Base-by-base conservation (phyloP, 2,888 invertebrate genomes). In the Parnassius apollo region DNA sequence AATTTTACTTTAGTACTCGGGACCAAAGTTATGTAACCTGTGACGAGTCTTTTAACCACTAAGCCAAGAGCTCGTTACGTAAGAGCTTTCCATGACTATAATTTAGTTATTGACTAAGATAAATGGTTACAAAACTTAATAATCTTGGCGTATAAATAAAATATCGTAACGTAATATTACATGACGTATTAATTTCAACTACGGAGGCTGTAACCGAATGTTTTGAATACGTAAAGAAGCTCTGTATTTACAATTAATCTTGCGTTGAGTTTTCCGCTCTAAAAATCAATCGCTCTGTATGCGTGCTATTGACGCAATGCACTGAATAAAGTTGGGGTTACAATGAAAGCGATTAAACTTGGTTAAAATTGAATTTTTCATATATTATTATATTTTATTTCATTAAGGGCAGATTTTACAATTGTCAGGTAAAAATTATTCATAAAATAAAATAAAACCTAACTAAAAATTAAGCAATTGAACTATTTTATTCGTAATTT, bases 221-320 rank as follows among this genome's bases (percentile, higher is more conserved):
- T 46, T 50, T 25, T 13, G 42, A 42, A 35, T 11, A 42, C 25
- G 25, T 45, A 46, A 52, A 50, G 56, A 55, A 42, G 22, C 12
- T 13, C 9, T 18, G 13, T 49, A 49, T 49, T 49, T 13, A 11
- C 77, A 80, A 85, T 85, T 85, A 87, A 85, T 85, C 77, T 80
- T 75, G 71, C 77, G 79, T 81, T 81, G 75, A 80, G 78, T 76
- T 83, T 85, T 87, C 82, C 82, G 85, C 81, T 88, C 84, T 74
- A 78, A 78, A 81, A 82, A 82, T 76, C 74, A 63, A 65, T 73
- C 70, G 78, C 82, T 82, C 81, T 83, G 80, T 80, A 82, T 80
- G 76, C 82, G 72, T 81, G 78, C 80, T 82, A 80, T 78, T 83
- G 77, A 76, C 74, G 82, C 76, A 80, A 82, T 74, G 67, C 64